Base-by-base conservation (phyloP, 1,140 invertebrate genomes). In the Drosophila arizonae region DNA sequence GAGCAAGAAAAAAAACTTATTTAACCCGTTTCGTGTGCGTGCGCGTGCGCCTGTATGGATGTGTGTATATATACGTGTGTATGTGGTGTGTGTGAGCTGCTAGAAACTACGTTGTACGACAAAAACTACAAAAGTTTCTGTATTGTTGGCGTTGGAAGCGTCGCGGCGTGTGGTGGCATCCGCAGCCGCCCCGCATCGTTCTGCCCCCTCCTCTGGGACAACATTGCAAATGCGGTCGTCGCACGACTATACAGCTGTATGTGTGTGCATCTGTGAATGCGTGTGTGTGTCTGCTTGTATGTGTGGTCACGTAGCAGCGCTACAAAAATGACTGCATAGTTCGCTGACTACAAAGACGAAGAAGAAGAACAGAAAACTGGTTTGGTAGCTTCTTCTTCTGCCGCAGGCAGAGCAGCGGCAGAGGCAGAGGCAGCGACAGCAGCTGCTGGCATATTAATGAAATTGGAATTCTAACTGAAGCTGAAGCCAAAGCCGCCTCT, bases 21-120 rank as follows among this genome's bases (percentile, higher is more conserved):
- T 86, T 85, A 85, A 86, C 82, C 82, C 82, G 84, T 82, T 87
- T 87, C 54, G 66, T 79, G 46, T 82, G 84, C 77, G 76, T 88
- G 82, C 84, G 84, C 76, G 54, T 65, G 67, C 64, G 68, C 55
- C 48, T 51, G 57, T 54, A 65, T 11, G 10, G 21, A 24, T 56
- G 6, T 41, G 41, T 76, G 43, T 50, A 1, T 24, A 24, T 24
- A 24, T 24, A 24, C 21, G 21, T 24, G 48, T 55, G 58, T 70
- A 28, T 28, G 26, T 65, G 50, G 57, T 24, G 62, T 24, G 62
- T 57, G 26, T 65, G 67, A 48, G 61, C 56, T 63, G 72, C 50
- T 71, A 72, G 68, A 75, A 75, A 75, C 68, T 65, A 75, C 72
- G 72, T 74, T 74, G 72, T 75, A 75, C 73, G 77, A 65, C 76